These are phyloP conservation scores for Homalodisca vitripennis DNA, from an alignment of 1,140 invertebrate species.

Conservation along the genomic window DNA sequence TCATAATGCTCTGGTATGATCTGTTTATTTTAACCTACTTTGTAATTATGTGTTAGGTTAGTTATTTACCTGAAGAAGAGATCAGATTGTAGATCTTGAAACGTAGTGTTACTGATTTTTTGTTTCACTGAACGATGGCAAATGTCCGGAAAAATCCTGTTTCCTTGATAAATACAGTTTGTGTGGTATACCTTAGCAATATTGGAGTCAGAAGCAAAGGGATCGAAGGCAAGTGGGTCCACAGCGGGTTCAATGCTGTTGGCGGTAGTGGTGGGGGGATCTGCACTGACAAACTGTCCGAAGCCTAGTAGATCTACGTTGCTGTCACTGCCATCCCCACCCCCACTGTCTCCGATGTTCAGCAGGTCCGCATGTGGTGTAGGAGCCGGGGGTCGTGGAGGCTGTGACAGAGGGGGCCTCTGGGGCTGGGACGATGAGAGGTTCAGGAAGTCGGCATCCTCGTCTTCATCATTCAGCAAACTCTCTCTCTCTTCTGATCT, in stretches of 20 bases:
- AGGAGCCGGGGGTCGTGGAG: neutral
- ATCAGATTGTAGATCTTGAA: too few species aligned
- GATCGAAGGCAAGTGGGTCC: conserved; percentile 29
- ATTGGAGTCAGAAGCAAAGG: conserved; percentile 12
- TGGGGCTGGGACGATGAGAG: conserved; percentile 2
- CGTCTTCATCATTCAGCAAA: conserved; percentile 31
- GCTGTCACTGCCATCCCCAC: neutral
- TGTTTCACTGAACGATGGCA: too few species aligned
- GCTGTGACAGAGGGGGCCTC: too few species aligned
- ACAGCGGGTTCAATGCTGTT: too few species aligned
- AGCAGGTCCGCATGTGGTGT: conserved; percentile 19
- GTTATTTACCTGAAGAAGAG: too few species aligned
- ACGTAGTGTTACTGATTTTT: too few species aligned
- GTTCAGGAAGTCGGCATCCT: conserved; percentile 23
- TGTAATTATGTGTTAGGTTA: too few species aligned
- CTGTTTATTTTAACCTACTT: too few species aligned
- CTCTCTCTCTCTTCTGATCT: conserved; percentile 28
- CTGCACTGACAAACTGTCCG: conserved; percentile 24
- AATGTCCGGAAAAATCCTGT: too few species aligned
- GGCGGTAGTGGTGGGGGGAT: neutral
- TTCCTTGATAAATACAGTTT: too few species aligned
- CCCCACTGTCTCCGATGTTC: neutral
- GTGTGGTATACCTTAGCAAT: too few species aligned
- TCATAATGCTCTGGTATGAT: too few species aligned
- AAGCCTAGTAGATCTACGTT: conserved; percentile 17